These are phyloP conservation scores for Poecile atricapillus DNA, from an alignment of 2,113 vertebrate genomes.

Conservation along the genomic window DNA sequence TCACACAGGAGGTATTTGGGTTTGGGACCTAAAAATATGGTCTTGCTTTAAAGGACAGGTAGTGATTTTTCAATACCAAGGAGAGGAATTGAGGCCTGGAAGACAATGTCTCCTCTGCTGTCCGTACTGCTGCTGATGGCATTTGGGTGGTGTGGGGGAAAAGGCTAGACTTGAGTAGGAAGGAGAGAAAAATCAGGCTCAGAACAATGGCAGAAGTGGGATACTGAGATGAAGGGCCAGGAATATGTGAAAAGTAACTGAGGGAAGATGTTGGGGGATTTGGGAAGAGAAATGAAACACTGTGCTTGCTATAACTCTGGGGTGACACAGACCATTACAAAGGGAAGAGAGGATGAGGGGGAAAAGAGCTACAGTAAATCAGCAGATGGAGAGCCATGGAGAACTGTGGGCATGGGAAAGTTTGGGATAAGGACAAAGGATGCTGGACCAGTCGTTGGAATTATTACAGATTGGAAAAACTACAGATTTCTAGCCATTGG, in stretches of 20 bases:
- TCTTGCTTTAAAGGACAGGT: neutral
- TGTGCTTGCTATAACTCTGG: neutral
- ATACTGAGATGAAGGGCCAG: neutral
- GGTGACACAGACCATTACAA: neutral
- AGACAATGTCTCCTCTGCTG: neutral
- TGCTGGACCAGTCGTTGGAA: neutral
- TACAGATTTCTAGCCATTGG: neutral
- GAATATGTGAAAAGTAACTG: neutral
- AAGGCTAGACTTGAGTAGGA: neutral
- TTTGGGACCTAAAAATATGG: neutral
- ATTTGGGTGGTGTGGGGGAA: neutral
- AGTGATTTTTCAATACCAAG: neutral
- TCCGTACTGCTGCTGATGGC: neutral
- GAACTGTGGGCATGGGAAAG: accelerated
- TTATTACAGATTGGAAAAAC: neutral
- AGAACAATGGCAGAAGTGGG: accelerated
- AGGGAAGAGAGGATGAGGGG: neutral
- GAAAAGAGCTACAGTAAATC: neutral
- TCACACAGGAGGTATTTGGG: neutral
- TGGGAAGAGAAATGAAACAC: neutral
- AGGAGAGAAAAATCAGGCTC: neutral
- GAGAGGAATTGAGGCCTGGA: neutral
- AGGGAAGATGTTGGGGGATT: neutral
- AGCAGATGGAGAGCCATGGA: neutral
- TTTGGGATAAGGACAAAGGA: neutral